phyloP scores from a whole-genome alignment of 2,888 invertebrate genomes.

The Monochamus alternatus region DNA sequence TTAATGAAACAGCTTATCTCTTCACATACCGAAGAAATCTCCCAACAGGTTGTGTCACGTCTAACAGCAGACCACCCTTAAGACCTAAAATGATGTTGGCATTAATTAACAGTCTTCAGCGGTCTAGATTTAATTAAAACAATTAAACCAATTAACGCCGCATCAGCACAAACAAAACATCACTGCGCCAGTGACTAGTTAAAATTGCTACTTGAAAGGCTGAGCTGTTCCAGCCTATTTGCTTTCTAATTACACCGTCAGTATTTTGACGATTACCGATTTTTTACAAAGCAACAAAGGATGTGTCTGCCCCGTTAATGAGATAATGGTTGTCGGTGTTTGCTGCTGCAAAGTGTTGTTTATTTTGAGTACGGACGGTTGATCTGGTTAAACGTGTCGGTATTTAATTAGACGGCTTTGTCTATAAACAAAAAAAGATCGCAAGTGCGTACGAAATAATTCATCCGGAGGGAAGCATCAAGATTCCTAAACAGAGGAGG shows the following conservation, averaged over 20 bases:
- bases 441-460: not conserved
- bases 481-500: too few relatives aligned
- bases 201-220: conserved; percentile 6
- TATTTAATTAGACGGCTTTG: conserved; percentile 33
- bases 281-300: conserved; percentile 7
- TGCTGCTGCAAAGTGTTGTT: not conserved
- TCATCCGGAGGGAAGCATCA: too few relatives aligned
- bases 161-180: conserved; percentile 22
- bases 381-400: conserved; percentile 36
- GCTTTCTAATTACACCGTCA: conserved; percentile 14
- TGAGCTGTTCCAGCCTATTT: conserved; percentile 8
- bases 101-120: conserved; percentile 24
- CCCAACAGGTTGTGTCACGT: conserved; percentile 13
- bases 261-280: conserved; percentile 13
- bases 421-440: conserved; percentile 19
- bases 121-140: conserved; percentile 28
- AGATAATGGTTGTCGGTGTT: conserved; percentile 22
- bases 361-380: conserved; percentile 27
- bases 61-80: conserved; percentile 9
- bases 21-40: not conserved
- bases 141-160: conserved; percentile 15
- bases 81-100: conserved; percentile 24
- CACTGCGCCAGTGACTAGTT: conserved; percentile 6
- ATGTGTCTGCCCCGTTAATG: conserved; percentile 17
- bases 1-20: too few relatives aligned